Evolutionary conservation across 2,888 invertebrate species (phyloP), one percentile per base, ranked within the genome.

Genomic region (Meteorus cinctellus): DNA sequence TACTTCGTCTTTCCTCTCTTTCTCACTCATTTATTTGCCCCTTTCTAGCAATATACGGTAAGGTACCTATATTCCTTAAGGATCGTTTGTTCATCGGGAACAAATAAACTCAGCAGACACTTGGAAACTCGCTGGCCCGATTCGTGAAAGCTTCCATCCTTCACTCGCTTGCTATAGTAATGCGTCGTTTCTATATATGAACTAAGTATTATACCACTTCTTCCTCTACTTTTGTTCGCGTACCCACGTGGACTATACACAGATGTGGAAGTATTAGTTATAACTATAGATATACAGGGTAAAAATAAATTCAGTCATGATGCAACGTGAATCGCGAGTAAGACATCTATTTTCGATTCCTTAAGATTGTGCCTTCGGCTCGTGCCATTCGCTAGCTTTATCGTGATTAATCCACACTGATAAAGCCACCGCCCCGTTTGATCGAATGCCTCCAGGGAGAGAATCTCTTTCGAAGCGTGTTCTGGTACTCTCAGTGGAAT

Each of bases 81-180:
- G 76, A 81, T 81, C 84, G 82, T 80, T 82, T 80, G 81, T 82
- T 83, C 81, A 80, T 81, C 76, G 80, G 75, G 76, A 82, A 83
- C 82, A 82, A 84, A 84, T 82, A 84, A 83, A 83, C 82, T 81
- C 81, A 69, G 78, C 80, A 77, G 81, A 80, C 81, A 81, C 77
- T 80, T 71, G 75, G 79, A 77, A 82, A 83, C 82, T 81, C 79
- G 59, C 73, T 70, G 63, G 74, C 72, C 69, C 79, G 77, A 81
- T 79, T 76, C 75, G 73, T 19, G 59, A 70, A 71, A 69, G 67
- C 60, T 72, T 41, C 71, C 59, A 71, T 71, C 59, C 68, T 41
- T 63, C 51, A 34, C 48, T 63, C n/a, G 41, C 62, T 45, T 45
- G 19, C 71, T 62, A 41, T 74, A 60, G 36, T 29, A 36, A 41